These are phyloP conservation scores for Hyles euphorbiae DNA, from an alignment of 1,140 invertebrate genomes.

Conservation along the genomic window DNA sequence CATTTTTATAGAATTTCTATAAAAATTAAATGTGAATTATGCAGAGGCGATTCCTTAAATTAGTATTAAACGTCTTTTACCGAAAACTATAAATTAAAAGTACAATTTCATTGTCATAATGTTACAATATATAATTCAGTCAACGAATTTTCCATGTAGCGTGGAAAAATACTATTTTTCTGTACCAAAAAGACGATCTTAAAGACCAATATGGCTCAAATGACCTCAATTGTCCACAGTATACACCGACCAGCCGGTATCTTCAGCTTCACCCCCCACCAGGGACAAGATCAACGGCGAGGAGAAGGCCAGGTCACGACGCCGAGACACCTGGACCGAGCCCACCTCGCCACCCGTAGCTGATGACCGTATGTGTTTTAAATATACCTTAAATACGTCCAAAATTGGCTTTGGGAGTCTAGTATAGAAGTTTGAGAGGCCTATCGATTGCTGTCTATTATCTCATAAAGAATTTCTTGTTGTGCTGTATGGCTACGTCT, in stretches of 20 bases:
- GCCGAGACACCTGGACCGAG: slow-evolving; percentile 74
- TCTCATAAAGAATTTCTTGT: too few species aligned
- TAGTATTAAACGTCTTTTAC: too few species aligned
- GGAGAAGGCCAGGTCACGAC: slow-evolving; percentile 79
- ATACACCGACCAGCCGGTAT: slow-evolving; percentile 80
- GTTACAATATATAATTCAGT: too few species aligned
- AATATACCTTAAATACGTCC: neutral
- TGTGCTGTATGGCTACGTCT: too few species aligned
- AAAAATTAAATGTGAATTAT: too few species aligned
- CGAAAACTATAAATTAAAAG: too few species aligned
- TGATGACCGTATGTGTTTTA: slow-evolving; percentile 43
- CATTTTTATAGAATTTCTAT: too few species aligned
- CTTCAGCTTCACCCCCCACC: slow-evolving; percentile 83
- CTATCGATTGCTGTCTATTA: too few species aligned
- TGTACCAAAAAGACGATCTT: neutral
- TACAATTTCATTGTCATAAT: too few species aligned
- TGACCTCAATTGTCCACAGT: slow-evolving; percentile 48
- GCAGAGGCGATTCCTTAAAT: too few species aligned
- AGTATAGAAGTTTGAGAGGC: neutral
- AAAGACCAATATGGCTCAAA: neutral
- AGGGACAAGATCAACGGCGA: slow-evolving; percentile 83
- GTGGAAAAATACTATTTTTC: too few species aligned
- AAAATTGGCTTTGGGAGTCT: neutral
- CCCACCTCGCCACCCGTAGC: slow-evolving; percentile 78
- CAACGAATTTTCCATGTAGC: too few species aligned